These are phyloP conservation scores for Sciurus vulgaris DNA, from an alignment of 2,797 vertebrate genomes.

Conservation along the genomic window DNA sequence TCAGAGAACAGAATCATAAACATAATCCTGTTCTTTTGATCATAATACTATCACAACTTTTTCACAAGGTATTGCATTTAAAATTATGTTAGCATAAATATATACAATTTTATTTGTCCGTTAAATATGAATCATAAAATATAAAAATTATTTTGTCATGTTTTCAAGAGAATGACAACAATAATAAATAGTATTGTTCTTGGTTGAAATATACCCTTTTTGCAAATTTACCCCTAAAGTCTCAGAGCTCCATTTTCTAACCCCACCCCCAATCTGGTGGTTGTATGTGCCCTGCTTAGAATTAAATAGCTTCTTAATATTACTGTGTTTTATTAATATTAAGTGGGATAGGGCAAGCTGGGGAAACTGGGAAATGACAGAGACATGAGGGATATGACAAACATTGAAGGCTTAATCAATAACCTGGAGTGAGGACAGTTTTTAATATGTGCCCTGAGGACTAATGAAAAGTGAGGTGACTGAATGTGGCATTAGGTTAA, in stretches of 20 bases:
- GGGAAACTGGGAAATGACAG: not conserved
- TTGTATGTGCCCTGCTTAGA: not conserved
- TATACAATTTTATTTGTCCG: not conserved
- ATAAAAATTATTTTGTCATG: not conserved
- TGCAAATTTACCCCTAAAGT: not conserved
- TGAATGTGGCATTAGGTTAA: not conserved
- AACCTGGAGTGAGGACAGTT: not conserved
- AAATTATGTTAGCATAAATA: constrained; percentile 22
- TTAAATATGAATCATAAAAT: not conserved
- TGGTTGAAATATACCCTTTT: not conserved
- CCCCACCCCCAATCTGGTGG: not conserved
- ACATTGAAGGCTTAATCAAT: not conserved
- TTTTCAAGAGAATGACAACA: not conserved
- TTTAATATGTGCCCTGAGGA: not conserved
- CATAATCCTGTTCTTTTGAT: not conserved
- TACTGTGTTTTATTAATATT: not conserved
- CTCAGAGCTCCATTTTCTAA: not conserved
- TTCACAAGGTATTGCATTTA: not conserved
- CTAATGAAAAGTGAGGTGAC: not conserved
- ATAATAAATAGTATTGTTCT: not conserved
- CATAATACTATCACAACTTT: constrained; percentile 31
- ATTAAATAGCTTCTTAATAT: not conserved
- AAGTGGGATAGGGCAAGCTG: not conserved
- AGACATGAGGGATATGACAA: not conserved
- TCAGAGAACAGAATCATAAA: constrained; percentile 11